A percentile compares a stretch with the other conserved stretches of the same genome.
These are phyloP conservation scores for Mactromeris polynyma DNA, from an alignment of 2,888 invertebrate genomes.

Conservation along the genomic window DNA sequence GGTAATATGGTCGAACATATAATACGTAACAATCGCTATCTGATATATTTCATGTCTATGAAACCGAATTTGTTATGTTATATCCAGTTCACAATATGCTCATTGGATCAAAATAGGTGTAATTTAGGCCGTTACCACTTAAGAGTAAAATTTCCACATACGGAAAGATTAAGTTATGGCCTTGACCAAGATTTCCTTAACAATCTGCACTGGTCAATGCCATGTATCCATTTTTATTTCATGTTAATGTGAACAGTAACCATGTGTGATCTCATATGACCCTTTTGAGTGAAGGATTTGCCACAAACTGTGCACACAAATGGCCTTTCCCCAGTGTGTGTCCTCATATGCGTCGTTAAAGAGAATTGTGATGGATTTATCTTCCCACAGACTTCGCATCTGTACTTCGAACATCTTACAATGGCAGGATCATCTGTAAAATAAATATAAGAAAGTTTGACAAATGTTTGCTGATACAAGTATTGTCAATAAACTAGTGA, in stretches of 20 bases:
- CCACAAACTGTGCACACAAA: slow-evolving; percentile 9
- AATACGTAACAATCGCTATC: too few relatives aligned
- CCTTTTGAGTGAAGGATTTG: slow-evolving; percentile 30
- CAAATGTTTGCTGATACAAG: background rate
- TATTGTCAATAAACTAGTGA: background rate
- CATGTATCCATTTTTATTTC: background rate
- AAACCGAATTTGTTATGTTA: too few relatives aligned
- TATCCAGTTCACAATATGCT: too few relatives aligned
- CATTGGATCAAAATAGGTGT: too few relatives aligned
- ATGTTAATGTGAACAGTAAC: background rate
- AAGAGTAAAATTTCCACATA: too few relatives aligned
- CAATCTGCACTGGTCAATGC: too few relatives aligned
- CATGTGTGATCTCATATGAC: slow-evolving; percentile 31
- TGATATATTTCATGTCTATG: too few relatives aligned
- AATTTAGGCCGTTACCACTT: too few relatives aligned
- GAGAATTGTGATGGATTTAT: background rate
- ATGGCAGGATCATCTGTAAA: background rate
- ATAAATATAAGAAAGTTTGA: too few relatives aligned
- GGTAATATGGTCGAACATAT: too few relatives aligned
- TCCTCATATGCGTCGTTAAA: slow-evolving; percentile 26
- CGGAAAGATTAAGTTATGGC: too few relatives aligned
- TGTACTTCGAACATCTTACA: background rate
- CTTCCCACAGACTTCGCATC: slow-evolving; percentile 14
- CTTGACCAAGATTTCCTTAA: too few relatives aligned
- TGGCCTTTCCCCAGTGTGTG: slow-evolving; percentile 29